Evolutionary conservation across 1,140 invertebrate species (phyloP), one percentile per base, ranked within the genome.

Genomic region (Sesamia nonagrioides): DNA sequence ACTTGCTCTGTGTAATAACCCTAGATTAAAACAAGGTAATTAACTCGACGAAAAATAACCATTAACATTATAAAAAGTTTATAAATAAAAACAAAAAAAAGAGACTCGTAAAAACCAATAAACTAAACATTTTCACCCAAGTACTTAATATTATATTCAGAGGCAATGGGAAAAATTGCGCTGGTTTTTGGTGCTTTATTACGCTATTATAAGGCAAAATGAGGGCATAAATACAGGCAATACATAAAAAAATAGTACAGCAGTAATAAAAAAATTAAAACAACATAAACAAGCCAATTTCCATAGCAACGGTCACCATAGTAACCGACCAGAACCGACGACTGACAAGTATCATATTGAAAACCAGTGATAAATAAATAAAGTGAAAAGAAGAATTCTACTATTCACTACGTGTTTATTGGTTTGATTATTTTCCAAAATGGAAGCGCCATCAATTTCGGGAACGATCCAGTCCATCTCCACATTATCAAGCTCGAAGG

Each of bases 401-500:
- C n/a, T n/a, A n/a, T n/a, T n/a, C n/a, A n/a, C n/a, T n/a, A n/a
- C n/a, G n/a, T n/a, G 4, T 71, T 37, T 58, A 66, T 68, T 37
- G 13, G 33, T 13, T 15, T 71, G 18, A 60, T 45, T n/a, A 45
- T 52, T 66, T 8, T 50, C 17, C 1, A 66, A 42, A 76, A 93
- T 93, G 92, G 92, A 93, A n/a, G 66, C 83, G 1, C 86, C 84
- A 72, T 94, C 91, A 0, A 11, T 18, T 15, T 78, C 84, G 0
- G 91, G 88, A 3, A 92, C 92, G 18, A n/a, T 90, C 0, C 88
- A 90, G 52, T 93, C 92, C 0, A 84, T 88, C 3, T 92, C 92
- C 0, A 90, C 85, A 0, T 91, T 78, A 52, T 94, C 92, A 1
- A 89, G 88, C 72, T 92, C 91, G 0, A 92, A 88, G 63, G 89